phyloP scores from a whole-genome alignment of 2,113 vertebrate genomes.

The Panthera leo region DNA sequence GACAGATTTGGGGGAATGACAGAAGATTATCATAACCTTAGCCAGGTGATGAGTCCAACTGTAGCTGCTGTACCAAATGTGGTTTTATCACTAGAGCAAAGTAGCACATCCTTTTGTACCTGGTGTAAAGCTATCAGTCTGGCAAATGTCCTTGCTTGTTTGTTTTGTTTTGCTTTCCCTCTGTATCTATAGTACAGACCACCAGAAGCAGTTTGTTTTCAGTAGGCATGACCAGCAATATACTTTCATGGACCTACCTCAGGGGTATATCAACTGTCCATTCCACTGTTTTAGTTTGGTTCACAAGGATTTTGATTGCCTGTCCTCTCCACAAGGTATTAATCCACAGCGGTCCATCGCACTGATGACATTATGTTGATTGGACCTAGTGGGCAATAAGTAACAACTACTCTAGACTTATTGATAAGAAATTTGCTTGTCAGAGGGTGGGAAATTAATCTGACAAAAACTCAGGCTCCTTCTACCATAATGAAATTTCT shows the following conservation, averaged over 20 bases:
- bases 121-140: background rate
- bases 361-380: background rate
- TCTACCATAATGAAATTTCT: background rate
- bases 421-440: background rate
- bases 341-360: background rate
- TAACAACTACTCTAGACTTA: background rate
- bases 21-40: background rate
- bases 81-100: background rate
- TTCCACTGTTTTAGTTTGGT: background rate
- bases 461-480: background rate
- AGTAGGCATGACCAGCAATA: background rate
- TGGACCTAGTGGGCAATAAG: background rate
- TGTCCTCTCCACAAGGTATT: background rate
- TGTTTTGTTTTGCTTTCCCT: background rate
- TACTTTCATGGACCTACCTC: background rate
- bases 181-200: background rate
- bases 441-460: background rate
- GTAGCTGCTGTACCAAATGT: background rate
- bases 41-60: background rate
- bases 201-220: background rate
- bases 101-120: background rate
- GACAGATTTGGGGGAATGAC: background rate
- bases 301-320: background rate
- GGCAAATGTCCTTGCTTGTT: background rate
- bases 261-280: background rate